Base-by-base conservation (phyloP, 2,797 vertebrate species). In the Oreortyx pictus region DNA sequence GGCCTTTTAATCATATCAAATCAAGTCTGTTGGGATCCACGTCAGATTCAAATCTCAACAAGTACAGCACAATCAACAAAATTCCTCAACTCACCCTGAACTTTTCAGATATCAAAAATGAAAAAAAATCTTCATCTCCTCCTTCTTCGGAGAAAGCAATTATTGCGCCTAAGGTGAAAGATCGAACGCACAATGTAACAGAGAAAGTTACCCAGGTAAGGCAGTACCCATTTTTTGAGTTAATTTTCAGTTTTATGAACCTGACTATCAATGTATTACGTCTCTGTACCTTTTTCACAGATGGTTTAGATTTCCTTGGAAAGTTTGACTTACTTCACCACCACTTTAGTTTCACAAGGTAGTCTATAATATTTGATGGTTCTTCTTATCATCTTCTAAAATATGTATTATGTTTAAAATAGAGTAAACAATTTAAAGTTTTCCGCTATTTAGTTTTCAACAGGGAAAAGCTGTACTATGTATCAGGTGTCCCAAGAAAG, bases 31-130 rank as follows among this genome's bases (percentile, higher is more conserved):
- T 99, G 94, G 98, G 99, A 95, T 99, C 99, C 90, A 99, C 99
- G 20, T 99, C 99, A 3, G 99, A 99, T 97, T 99, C 99, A 9
- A 99, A 99, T 98, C 99, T 99, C 97, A 99, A 99, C 98, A 99
- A 98, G 97, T 99, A 99, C 96, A 99, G 98, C 98, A 99, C 99
- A 97, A 99, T 99, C 98, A 98, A 98, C 98, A 99, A 99, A 98
- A 99, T 99, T 96, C 99, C 99, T 44, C 98, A 99, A 90, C 99
- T 99, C 88, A 99, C 99, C 18, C 98, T 99, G 97, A 99, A 98
- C 98, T 99, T 99, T 98, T 98, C 99, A 33, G 99, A 99, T 94
- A 97, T 98, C 94, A 98, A 98, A 98, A 98, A 97, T 65, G 99
- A 99, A 81, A 99, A 98, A 98, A 99, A 99, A 97, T 97, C 98